Evolutionary conservation across 2,113 vertebrate genomes (phyloP), one percentile per base, ranked within the genome.

Genomic region (Peromyscus polionotus): DNA sequence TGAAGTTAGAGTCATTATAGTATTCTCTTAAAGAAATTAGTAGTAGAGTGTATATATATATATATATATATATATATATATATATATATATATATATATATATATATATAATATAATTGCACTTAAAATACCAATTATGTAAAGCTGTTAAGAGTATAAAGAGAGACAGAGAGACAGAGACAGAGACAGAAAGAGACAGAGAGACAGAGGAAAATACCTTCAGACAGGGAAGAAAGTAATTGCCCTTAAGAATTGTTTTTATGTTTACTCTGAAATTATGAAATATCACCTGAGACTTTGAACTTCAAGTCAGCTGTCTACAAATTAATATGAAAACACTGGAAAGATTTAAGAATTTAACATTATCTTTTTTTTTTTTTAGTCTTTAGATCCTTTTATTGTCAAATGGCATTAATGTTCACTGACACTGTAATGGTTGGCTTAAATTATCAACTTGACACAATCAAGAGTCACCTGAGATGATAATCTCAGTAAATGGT

Each of bases 331-430:
- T 12, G 73, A 80, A 33, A 5, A 48, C 2, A 59, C 7, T 26
- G 81, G 10, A 45, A 2, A 88, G 26, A 45, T 17, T 54, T 68
- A 2, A 90, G 26, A 76, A 31, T 54, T 61, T 90, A 86, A 97
- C 28, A 39, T 95, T 95, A 75, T 77, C 59, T 97, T 88, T 42
- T 42, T 42, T 42, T 42, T 42, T 42, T 42, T 24, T 59, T 59
- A 24, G 19, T n/a, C 19, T 81, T 57, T 59, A 83, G 54, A 39
- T 39, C n/a, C 20, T 59, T 83, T 83, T 83, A 59, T 83, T 13
- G 3, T n/a, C 51, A 54, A 80, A 80, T 22, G 48, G 4, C 9
- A 80, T 80, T 36, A 36, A 54, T 80, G 57, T 80, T 80, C 57
- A 63, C n/a, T 42, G 7, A 39, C 61, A 7, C 1, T 61, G 7